phyloP scores from a whole-genome alignment of 2,113 vertebrate genomes.

The Rafetus swinhoei region DNA sequence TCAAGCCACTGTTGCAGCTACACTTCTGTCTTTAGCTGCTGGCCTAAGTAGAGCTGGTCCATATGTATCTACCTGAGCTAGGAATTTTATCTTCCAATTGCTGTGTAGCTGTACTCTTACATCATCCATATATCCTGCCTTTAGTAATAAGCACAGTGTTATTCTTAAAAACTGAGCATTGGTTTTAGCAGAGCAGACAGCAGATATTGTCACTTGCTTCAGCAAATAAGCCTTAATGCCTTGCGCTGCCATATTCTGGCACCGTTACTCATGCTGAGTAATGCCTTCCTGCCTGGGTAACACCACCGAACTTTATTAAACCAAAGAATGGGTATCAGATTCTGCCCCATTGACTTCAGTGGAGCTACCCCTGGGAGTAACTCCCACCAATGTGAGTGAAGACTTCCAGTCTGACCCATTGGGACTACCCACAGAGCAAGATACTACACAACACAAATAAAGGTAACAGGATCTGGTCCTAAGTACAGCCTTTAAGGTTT shows the following conservation, averaged over 20 bases:
- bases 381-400: background rate
- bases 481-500: background rate
- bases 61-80: background rate
- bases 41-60: background rate
- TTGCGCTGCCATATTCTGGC: accelerated
- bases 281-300: background rate
- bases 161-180: background rate
- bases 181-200: background rate
- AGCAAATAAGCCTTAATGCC: background rate
- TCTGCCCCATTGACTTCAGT: background rate
- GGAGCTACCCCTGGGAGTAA: background rate
- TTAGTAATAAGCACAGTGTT: background rate
- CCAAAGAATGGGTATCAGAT: accelerated
- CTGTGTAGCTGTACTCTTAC: background rate
- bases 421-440: background rate
- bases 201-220: accelerated
- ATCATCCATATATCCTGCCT: background rate
- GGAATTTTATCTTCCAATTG: background rate
- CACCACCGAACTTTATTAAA: background rate
- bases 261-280: background rate
- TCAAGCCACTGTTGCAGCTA: too few relatives aligned
- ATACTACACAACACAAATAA: background rate
- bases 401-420: background rate
- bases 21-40: background rate
- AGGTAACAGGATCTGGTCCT: background rate